These are phyloP conservation scores for Limnodromus scolopaceus DNA, from an alignment of 2,797 vertebrate species.

Conservation along the genomic window DNA sequence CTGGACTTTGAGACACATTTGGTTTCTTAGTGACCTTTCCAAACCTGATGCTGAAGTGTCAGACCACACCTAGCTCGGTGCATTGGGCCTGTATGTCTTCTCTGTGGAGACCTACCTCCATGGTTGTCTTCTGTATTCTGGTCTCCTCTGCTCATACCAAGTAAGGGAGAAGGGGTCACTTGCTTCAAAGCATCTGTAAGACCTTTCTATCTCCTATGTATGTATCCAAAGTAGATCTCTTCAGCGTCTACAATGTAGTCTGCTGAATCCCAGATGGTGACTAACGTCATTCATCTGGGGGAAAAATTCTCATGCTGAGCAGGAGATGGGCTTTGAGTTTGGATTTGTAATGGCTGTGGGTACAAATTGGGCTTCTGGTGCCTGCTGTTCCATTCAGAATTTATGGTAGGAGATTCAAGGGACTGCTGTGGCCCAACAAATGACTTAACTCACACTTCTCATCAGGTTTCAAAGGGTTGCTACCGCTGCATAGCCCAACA, in stretches of 20 bases:
- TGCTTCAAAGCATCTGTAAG: background rate
- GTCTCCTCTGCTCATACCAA: background rate
- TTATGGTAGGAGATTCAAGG: background rate
- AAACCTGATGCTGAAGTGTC: conserved; percentile 60
- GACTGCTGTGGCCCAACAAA: background rate
- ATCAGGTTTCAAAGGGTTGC: conserved; percentile 80
- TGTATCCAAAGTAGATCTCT: background rate
- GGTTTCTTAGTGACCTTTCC: conserved; percentile 64
- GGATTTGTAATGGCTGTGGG: background rate
- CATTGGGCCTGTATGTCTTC: background rate
- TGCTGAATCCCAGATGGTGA: background rate
- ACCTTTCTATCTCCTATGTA: background rate
- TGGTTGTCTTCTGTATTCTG: background rate
- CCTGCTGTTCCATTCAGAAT: background rate
- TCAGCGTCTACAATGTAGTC: background rate
- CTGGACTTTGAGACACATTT: conserved; percentile 25
- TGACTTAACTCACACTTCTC: conserved; percentile 41
- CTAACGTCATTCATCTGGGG: background rate
- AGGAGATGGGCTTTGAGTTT: background rate
- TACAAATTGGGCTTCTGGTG: background rate
- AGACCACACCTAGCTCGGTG: background rate
- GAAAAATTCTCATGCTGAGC: background rate
- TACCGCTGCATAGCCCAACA: conserved; percentile 43
- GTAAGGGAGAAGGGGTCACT: background rate
- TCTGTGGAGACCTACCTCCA: background rate